Base-by-base conservation (phyloP, 2,888 invertebrate genomes). In the Syrphus vitripennis region DNA sequence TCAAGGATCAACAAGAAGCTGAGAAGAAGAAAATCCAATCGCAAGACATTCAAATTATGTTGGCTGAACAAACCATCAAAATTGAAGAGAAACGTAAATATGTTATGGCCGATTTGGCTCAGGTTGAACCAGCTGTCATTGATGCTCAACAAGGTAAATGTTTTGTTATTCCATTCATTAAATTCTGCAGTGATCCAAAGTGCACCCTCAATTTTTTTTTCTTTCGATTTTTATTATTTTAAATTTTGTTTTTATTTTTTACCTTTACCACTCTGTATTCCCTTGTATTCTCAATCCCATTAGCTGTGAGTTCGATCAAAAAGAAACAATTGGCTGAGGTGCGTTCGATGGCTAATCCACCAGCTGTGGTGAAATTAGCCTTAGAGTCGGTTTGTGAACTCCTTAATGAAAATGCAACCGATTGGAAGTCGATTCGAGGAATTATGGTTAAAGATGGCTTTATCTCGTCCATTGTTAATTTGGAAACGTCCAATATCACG, bases 1-100 rank as follows among this genome's bases (percentile, higher is more conserved):
- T 99, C 61, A 98, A 98, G 93, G 98, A 99, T 93, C 99, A 99
- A 92, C 99, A 99, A 90, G 99, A 99, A 92, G 99, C 99, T 2
- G 99, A 99, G 92, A 97, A 98, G 94, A 98, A 99, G 93, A 99
- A 99, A 93, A 97, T 98, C 42, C 98, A 98, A 90, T 98, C 98
- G 90, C 98, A 99, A 92, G 98, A 99, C 91, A 97, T 99, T 91
- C 98, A 98, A 93, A 94, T 94, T 42, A 94, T 95, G 92, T 92
- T 97, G 90, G 96, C 96, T 76, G 96, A 97, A 90, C 98, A 99
- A 94, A 98, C 98, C 0, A 95, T 97, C 82, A 96, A 97, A 90
- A 99, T 99, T 86, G 96, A 97, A 89, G 96, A 97, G 91, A 99
- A 99, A 93, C 96, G 98, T 89, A 95, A 96, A 88, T 96, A 96